Base-by-base conservation (phyloP, 2,113 vertebrate genomes). In the Hemibagrus wyckioides region DNA sequence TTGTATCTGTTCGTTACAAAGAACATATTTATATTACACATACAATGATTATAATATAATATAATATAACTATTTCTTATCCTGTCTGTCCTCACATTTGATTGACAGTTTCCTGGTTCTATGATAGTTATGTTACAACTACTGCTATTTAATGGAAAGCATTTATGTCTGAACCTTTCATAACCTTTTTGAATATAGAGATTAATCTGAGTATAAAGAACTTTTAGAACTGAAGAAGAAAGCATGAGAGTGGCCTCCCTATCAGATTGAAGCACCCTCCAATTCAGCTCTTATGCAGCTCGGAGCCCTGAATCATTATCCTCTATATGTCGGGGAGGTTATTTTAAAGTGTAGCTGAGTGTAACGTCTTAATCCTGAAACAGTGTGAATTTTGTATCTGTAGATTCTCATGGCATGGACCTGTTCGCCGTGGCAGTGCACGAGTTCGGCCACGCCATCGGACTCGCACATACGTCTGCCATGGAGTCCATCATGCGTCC, bases 361-460 rank as follows among this genome's bases (percentile, higher is more conserved):
- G 14, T 56, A n/a, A 75, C 13, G 28, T 48, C 52, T 82, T 36
- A 14, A 76, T 83, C 36, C 41, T 82, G 11, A 21, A 44, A 63
- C 41, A 1, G 56, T 39, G 48, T 39, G 63, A 33, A 25, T 63
- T 85, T 33, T 57, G 23, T 86, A 21, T 87, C 52, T 81, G 86
- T 86, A 96, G 98, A 99, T 10, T 91, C 96, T 28, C 96, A 97
- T 0, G 97, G 97, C 39, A 97, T 97, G 97, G 98, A 99, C 91
- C 94, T 99, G 44, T 99, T 99, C 65, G 97, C 98, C 0, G 98
- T 99, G 36, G 98, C 98, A 0, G 97, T 99, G 57, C 98, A 99
- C 0, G 98, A 99, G 91, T 99, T 99, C 13, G 98, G 98, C 50
- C 98, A 99, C 0, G 97, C 98, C 89, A 97, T 99, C 0, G 98